Evolutionary conservation across 2,113 vertebrate genomes (phyloP), one percentile per base, ranked within the genome.

Genomic region (Promerops cafer): DNA sequence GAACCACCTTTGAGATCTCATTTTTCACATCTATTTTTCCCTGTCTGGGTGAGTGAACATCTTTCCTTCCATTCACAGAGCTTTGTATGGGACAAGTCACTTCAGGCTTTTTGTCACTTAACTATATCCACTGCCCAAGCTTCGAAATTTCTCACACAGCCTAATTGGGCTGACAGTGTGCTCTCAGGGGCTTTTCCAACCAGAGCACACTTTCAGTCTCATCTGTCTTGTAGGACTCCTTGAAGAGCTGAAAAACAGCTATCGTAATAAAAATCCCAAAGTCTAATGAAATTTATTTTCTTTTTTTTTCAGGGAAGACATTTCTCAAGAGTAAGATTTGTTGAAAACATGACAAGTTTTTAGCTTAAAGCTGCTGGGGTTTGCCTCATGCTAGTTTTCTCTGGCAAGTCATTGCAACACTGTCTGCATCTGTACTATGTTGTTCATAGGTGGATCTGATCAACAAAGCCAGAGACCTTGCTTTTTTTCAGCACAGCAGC

Each of bases 161-260:
- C 14, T 93, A 90, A 91, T n/a, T 81, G 89, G 71, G 49, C 69
- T 93, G 76, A 83, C 75, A 89, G 28, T 16, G 16, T 66, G 53
- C 28, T 79, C 83, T 54, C 35, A 28, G 76, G 76, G 54, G 9
- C 14, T 75, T 86, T 70, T 81, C 35, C 64, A 87, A 37, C 6
- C 39, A 50, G 9, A 87, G 52, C 26, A 76, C 22, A n/a, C 17
- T 65, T 79, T 65, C 39, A 56, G 56, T 63, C 35, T 84, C 86
- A 82, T 92, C 74, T 56, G 56, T 94, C 69, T 92, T 91, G 52
- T 80, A 89, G 69, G 40, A 75, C 30, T 59, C 61, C 71, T 86
- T 23, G 56, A 68, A 82, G 40, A 84, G 54, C n/a, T 89, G 26
- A 82, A 56, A 72, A 88, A 78, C 21, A 71, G 27, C 47, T 83